These are phyloP conservation scores for Cryptocephalus primarius DNA, from an alignment of 2,888 invertebrate species.

Conservation along the genomic window DNA sequence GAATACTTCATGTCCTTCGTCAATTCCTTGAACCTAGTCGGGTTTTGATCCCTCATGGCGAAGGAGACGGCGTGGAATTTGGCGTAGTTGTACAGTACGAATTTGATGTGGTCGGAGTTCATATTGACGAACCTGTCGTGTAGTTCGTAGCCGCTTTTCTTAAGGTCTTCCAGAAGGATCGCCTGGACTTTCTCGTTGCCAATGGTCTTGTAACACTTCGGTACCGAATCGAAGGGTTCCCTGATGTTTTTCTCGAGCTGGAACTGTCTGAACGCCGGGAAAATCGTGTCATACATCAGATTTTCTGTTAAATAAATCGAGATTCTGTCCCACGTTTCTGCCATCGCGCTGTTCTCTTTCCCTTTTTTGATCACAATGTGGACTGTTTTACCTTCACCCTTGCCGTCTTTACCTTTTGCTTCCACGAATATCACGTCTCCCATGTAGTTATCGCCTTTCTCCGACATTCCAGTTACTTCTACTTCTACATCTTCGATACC, in stretches of 20 bases:
- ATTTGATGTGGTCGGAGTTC: neutral
- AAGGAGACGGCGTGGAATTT: neutral
- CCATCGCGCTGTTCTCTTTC: too few species aligned
- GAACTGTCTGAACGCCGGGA: too few species aligned
- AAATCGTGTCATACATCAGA: too few species aligned
- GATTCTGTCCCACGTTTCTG: too few species aligned
- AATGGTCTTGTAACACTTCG: conserved; percentile 11
- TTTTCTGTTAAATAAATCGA: too few species aligned
- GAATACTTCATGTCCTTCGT: too few species aligned
- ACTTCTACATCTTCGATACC: conserved; percentile 4
- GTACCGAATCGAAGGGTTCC: conserved; percentile 5
- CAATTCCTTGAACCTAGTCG: too few species aligned
- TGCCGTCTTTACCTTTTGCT: neutral
- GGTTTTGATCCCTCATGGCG: conserved; percentile 1
- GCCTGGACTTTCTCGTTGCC: conserved; percentile 2
- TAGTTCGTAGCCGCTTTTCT: neutral
- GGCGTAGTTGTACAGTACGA: neutral
- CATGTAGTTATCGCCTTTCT: conserved; percentile 11
- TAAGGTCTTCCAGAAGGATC: neutral
- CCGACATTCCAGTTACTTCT: conserved; percentile 6
- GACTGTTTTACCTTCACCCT: too few species aligned
- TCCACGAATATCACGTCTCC: conserved; percentile 10
- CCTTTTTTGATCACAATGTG: too few species aligned
- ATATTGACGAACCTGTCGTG: neutral
- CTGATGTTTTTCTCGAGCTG: neutral